Percentiles rank a stretch among this genome's conserved stretches.
phyloP scores from a whole-genome alignment of 2,797 vertebrate genomes.

The Diglossa cyanea region DNA sequence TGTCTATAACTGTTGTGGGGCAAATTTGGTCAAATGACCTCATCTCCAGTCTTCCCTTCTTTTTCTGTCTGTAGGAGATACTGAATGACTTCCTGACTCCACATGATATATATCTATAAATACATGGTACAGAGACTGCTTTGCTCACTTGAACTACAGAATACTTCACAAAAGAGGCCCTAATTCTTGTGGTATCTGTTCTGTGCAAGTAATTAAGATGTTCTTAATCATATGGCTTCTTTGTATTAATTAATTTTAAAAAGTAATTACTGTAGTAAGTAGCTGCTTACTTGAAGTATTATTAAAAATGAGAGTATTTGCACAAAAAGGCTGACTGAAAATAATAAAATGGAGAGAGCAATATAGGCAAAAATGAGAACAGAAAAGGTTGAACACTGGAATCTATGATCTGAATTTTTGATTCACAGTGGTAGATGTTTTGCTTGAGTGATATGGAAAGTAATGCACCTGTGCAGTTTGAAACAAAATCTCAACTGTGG shows the following conservation, averaged over 20 bases:
- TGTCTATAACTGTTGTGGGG: neutral
- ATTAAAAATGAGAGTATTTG: neutral
- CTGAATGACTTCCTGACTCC: neutral
- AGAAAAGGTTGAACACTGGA: neutral
- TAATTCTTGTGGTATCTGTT: neutral
- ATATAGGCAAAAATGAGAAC: neutral
- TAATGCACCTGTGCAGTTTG: neutral
- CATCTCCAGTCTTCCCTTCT: neutral
- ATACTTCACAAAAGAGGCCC: neutral
- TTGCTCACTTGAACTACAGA: neutral
- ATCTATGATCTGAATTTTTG: neutral
- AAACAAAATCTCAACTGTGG: neutral
- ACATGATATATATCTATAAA: neutral
- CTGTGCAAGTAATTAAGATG: neutral
- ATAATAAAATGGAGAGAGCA: neutral
- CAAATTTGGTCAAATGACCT: neutral
- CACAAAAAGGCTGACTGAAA: neutral
- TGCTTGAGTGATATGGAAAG: neutral
- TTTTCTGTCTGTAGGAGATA: neutral
- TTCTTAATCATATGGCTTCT: neutral
- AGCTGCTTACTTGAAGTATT: neutral
- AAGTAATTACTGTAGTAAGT: neutral
- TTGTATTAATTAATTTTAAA: constrained; percentile 1
- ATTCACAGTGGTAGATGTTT: neutral
- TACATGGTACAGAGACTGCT: neutral